Percentiles rank a stretch among this genome's conserved stretches.
These are phyloP conservation scores for Aethes cnicana DNA, from an alignment of 2,888 invertebrate genomes.

Conservation along the genomic window DNA sequence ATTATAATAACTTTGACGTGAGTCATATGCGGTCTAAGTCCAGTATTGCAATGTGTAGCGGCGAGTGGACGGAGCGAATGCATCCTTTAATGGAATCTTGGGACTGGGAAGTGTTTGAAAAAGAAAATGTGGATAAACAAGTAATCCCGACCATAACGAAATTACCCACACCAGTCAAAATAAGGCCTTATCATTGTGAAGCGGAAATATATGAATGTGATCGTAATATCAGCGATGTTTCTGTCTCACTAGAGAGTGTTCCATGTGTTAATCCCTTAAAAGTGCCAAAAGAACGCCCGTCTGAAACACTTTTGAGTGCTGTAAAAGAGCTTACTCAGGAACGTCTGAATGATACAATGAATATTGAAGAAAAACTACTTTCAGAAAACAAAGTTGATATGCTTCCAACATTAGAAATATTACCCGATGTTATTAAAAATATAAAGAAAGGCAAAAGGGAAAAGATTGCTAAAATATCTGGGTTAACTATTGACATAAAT, in stretches of 20 bases:
- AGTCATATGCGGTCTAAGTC: slow-evolving; percentile 78
- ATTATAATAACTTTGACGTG: slow-evolving; percentile 71
- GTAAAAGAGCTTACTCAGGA: slow-evolving; percentile 81
- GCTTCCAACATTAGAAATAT: slow-evolving; percentile 84
- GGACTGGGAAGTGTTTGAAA: slow-evolving; percentile 85
- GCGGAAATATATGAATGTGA: slow-evolving; percentile 78
- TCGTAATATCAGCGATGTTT: slow-evolving; percentile 76
- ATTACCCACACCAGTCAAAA: slow-evolving; percentile 75
- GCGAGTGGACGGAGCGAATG: slow-evolving; percentile 84
- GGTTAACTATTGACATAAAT: slow-evolving; percentile 84
- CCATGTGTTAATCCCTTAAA: slow-evolving; percentile 84
- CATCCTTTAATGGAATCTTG: slow-evolving; percentile 84
- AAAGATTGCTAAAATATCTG: slow-evolving; percentile 84
- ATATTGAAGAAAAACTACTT: slow-evolving; percentile 83
- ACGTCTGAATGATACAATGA: slow-evolving; percentile 82
- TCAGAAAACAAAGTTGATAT: slow-evolving; percentile 78
- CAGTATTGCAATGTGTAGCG: slow-evolving; percentile 73
- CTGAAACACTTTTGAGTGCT: slow-evolving; percentile 66
- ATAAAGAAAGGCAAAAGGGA: slow-evolving; percentile 83
- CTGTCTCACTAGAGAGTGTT: slow-evolving; percentile 82
- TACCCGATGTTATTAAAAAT: slow-evolving; percentile 84
- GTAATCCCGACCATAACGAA: slow-evolving; percentile 68
- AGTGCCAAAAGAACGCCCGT: slow-evolving; percentile 78
- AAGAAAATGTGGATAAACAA: slow-evolving; percentile 77
- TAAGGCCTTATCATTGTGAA: slow-evolving; percentile 75